Evolutionary conservation across 2,113 vertebrate genomes (phyloP).

Genomic region (Heterotilapia buettikoferi): DNA sequence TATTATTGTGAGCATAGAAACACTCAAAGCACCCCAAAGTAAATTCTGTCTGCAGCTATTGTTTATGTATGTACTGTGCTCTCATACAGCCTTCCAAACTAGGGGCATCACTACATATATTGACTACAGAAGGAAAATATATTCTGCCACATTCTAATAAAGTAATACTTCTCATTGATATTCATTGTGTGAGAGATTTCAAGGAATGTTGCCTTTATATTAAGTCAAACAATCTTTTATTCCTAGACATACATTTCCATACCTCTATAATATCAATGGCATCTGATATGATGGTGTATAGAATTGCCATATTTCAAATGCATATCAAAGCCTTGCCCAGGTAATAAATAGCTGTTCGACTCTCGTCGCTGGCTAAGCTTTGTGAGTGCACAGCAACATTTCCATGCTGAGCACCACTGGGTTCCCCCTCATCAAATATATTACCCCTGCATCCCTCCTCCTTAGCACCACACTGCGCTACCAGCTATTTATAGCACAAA

Average conservation of each 20-base stretch:
- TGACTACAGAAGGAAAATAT: background rate
- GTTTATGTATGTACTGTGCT: background rate
- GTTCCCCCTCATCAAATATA: conserved; percentile 65
- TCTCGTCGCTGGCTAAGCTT: conserved; percentile 1
- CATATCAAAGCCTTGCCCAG: background rate
- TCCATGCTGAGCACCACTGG: conserved; percentile 47
- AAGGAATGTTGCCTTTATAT: background rate
- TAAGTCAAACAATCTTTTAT: background rate
- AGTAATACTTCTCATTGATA: background rate
- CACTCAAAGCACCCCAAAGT: background rate
- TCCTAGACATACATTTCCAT: background rate
- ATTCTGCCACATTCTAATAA: background rate
- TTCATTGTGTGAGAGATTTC: background rate
- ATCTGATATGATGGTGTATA: background rate
- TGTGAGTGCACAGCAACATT: conserved; percentile 41
- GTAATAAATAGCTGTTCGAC: conserved; percentile 33
- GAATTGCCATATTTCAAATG: background rate
- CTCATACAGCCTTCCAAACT: background rate
- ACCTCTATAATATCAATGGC: background rate
- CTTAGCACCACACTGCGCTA: conserved; percentile 61
- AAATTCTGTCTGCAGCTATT: background rate
- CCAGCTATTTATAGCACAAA: conserved; percentile 73
- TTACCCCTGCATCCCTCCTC: conserved; percentile 64
- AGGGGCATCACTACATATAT: background rate
- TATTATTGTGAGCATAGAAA: background rate